Percentiles rank a stretch among this genome's conserved stretches.
phyloP scores from a whole-genome alignment of 2,797 vertebrate species.

The Nannoperca australis region DNA sequence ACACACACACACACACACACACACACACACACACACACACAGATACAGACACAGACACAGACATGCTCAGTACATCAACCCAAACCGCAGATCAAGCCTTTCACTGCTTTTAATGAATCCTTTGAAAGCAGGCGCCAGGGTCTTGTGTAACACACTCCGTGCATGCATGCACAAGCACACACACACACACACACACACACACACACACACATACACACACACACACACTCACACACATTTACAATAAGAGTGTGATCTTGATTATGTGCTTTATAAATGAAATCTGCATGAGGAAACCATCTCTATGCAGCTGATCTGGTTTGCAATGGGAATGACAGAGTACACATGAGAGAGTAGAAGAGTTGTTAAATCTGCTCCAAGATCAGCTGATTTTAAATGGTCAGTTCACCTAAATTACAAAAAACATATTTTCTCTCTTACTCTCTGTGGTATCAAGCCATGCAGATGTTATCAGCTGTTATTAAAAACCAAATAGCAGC shows the following conservation, averaged over 20 bases:
- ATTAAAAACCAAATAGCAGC: not conserved
- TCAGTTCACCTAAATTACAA: constrained; percentile 1
- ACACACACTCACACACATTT: constrained; percentile 8
- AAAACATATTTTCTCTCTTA: not conserved
- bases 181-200: not conserved
- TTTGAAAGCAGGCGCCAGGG: constrained; percentile 68
- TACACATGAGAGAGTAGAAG: constrained; percentile 9
- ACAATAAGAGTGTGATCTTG: constrained; percentile 16
- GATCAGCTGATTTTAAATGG: constrained; percentile 14
- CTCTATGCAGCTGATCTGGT: constrained; percentile 62
- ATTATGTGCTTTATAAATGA: constrained; percentile 54
- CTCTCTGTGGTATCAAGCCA: not conserved
- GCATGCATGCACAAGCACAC: constrained; percentile 22
- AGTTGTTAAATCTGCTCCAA: constrained; percentile 18
- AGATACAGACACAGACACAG: constrained; percentile 21
- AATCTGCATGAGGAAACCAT: constrained; percentile 50
- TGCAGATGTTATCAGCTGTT: not conserved
- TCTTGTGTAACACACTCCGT: constrained; percentile 47
- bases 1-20: too few species aligned
- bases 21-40: constrained; percentile 21
- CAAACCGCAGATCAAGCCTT: constrained; percentile 70
- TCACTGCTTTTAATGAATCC: constrained; percentile 74
- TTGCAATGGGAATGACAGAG: constrained; percentile 36
- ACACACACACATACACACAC: too few species aligned
- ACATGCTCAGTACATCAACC: constrained; percentile 51